Percentiles rank a stretch among this genome's conserved stretches.
Conservation (phyloP, 1,140 invertebrate genomes). For the Panagrolaimus sp. region DNA sequence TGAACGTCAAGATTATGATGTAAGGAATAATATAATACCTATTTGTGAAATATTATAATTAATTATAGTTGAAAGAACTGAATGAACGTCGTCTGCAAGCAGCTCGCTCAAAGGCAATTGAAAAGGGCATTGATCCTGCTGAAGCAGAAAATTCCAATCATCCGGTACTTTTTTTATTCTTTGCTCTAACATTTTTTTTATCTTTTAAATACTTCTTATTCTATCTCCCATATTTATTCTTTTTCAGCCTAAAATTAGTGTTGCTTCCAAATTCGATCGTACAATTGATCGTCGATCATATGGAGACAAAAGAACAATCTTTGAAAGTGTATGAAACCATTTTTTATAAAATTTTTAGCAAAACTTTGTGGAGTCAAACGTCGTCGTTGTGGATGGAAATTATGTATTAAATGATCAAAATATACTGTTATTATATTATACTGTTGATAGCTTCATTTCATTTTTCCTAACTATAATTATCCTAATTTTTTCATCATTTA, state of each 20-base stretch:
- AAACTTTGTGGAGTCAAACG: background rate
- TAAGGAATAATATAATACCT: constrained; percentile 7
- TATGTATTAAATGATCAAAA: background rate
- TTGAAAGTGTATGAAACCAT: constrained; percentile 76
- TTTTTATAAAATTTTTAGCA: background rate
- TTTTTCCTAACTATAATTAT: too few species aligned
- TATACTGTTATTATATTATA: too few species aligned
- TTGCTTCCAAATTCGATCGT: constrained; percentile 96
- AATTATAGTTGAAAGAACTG: constrained; percentile 82
- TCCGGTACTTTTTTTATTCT: constrained; percentile 65
- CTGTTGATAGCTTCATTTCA: too few species aligned
- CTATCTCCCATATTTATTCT: background rate
- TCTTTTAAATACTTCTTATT: background rate
- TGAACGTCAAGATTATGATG: constrained; percentile 69
- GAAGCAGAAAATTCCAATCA: constrained; percentile 35
- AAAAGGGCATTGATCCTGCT: constrained; percentile 88
- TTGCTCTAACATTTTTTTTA: background rate
- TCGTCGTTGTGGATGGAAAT: background rate
- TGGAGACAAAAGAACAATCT: constrained; percentile 87
- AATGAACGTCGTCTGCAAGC: constrained; percentile 95
- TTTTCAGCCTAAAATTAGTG: constrained; percentile 74
- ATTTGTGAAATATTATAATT: constrained; percentile 11
- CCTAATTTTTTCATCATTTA: too few species aligned
- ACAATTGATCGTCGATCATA: constrained; percentile 93
- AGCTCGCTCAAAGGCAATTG: constrained; percentile 87